phyloP scores from a whole-genome alignment of 2,113 vertebrate species.

The Drymodes brunneopygia region DNA sequence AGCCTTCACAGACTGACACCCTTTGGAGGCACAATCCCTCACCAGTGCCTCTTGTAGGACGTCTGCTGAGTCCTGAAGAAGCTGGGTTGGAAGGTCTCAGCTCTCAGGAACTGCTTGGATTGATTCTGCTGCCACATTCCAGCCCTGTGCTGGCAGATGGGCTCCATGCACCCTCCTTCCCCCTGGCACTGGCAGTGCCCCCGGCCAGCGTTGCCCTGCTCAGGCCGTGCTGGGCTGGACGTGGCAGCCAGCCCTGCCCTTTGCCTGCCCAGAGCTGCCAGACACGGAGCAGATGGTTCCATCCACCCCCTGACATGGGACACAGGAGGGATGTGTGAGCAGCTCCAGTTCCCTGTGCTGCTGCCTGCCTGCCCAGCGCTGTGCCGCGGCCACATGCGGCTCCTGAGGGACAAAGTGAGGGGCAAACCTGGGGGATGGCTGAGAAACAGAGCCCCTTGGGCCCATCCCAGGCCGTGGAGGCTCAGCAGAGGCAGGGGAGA shows the following conservation, averaged over 20 bases:
- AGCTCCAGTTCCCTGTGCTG: neutral
- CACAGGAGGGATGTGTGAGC: neutral
- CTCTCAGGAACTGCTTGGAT: neutral
- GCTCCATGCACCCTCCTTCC: neutral
- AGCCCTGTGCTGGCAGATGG: neutral
- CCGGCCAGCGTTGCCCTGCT: neutral
- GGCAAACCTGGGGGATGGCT: neutral
- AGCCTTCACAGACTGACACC: neutral
- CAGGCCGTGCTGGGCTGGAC: neutral
- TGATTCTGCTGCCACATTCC: neutral
- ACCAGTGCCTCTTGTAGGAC: neutral
- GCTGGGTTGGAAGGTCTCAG: neutral
- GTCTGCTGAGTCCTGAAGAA: neutral
- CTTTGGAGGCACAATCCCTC: neutral
- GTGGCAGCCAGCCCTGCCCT: neutral
- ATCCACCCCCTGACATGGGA: neutral
- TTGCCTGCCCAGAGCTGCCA: neutral
- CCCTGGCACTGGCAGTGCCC: neutral
- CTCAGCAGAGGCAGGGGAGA: neutral
- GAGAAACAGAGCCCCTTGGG: neutral
- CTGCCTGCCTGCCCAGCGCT: neutral
- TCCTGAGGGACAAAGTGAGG: neutral
- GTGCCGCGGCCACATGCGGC: neutral
- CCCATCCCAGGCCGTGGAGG: neutral
- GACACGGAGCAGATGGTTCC: conserved; percentile 47